Percentiles rank a stretch among this genome's conserved stretches.
These are phyloP conservation scores for Mylabris sibirica DNA, from an alignment of 2,888 invertebrate genomes.

Conservation along the genomic window DNA sequence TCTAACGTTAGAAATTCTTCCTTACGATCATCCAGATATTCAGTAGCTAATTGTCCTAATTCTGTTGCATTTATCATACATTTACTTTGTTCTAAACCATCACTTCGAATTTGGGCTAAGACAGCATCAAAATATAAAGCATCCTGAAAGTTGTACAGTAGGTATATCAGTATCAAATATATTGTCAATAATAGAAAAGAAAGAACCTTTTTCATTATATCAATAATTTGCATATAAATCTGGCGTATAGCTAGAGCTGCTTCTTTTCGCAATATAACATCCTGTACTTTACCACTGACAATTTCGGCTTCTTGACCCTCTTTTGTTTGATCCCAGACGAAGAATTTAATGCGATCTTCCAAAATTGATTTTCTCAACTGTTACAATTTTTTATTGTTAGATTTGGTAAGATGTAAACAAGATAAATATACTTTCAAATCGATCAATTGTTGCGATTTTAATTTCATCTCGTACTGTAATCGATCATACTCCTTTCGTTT, in stretches of 20 bases:
- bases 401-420: too few species aligned
- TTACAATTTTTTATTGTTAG: conserved; percentile 25
- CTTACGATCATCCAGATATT: conserved; percentile 71
- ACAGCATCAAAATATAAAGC: conserved; percentile 71
- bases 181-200: not conserved
- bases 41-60: conserved; percentile 73
- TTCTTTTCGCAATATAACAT: conserved; percentile 70
- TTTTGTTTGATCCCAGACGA: conserved; percentile 16
- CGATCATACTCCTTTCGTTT: conserved; percentile 70
- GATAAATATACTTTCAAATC: conserved; percentile 65
- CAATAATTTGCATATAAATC: conserved; percentile 69
- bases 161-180: too few species aligned
- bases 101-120: conserved; percentile 66
- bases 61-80: conserved; percentile 70
- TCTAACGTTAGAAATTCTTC: conserved; percentile 68
- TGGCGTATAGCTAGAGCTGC: conserved; percentile 71
- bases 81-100: conserved; percentile 68
- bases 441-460: conserved; percentile 68
- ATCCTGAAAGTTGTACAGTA: conserved; percentile 62
- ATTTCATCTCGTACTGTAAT: conserved; percentile 67
- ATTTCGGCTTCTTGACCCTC: conserved; percentile 66
- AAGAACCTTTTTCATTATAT: conserved; percentile 69
- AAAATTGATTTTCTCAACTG: conserved; percentile 65
- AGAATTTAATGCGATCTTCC: conserved; percentile 64
- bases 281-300: conserved; percentile 69